Evolutionary conservation across 2,797 vertebrate species (phyloP).

Genomic region (Vespertilio murinus): DNA sequence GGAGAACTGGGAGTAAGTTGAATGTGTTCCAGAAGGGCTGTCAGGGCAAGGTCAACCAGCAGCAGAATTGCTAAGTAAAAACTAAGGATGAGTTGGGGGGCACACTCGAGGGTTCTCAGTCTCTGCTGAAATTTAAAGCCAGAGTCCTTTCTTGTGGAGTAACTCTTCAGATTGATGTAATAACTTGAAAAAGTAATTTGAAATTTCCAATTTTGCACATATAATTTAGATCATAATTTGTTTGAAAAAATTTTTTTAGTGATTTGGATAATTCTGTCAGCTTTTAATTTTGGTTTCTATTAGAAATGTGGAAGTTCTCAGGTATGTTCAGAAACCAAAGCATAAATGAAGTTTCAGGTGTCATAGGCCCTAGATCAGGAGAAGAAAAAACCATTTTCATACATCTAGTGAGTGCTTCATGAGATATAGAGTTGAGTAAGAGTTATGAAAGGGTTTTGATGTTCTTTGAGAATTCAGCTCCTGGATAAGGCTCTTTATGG

Average conservation of each 20-base stretch:
- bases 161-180: background rate
- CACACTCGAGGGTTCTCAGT: background rate
- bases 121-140: background rate
- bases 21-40: background rate
- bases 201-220: background rate
- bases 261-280: background rate
- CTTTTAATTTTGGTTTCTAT: constrained; percentile 2
- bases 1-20: background rate
- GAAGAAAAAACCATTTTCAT: background rate
- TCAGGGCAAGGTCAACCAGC: background rate
- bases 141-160: background rate
- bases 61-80: background rate
- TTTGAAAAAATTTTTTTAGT: background rate
- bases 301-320: background rate
- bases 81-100: background rate
- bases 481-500: background rate
- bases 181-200: background rate
- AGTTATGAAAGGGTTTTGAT: background rate
- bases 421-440: background rate
- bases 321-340: constrained; percentile 10
- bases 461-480: background rate
- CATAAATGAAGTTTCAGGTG: background rate
- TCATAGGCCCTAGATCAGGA: background rate
- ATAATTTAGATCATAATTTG: background rate
- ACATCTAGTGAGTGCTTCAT: background rate